Conservation (phyloP, 2,113 vertebrate genomes). For the Syngnathus scovelli region DNA sequence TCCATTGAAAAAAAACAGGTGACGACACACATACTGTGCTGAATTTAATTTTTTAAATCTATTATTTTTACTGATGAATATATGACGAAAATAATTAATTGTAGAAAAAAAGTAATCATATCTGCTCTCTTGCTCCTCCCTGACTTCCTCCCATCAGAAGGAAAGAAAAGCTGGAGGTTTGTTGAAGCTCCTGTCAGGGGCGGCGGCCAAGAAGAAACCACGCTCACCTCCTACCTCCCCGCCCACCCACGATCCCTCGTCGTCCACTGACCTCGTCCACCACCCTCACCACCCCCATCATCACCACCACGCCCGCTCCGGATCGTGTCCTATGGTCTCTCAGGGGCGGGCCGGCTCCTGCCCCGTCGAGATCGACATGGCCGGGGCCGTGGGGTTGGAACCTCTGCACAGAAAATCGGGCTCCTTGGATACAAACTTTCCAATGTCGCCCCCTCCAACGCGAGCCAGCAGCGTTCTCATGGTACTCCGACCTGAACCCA, state of each 20-base stretch:
- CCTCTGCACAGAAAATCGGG: conserved; percentile 95
- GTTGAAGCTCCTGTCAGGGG: conserved; percentile 89
- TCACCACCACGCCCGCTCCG: conserved; percentile 79
- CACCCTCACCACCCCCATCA: conserved; percentile 56
- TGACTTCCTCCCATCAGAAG: conserved; percentile 73
- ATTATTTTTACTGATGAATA: too few relatives aligned
- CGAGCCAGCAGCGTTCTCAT: conserved; percentile 78
- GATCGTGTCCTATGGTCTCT: conserved; percentile 86
- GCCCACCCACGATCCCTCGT: conserved; percentile 78
- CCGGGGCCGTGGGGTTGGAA: conserved; percentile 88
- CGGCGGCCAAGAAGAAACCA: conserved; percentile 90
- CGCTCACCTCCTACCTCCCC: conserved; percentile 89
- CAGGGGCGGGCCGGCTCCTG: conserved; percentile 84
- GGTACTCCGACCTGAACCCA: conserved; percentile 85
- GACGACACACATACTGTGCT: too few relatives aligned
- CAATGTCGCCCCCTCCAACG: conserved; percentile 81
- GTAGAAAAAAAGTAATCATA: too few relatives aligned
- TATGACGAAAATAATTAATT: too few relatives aligned
- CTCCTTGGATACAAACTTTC: conserved; percentile 94
- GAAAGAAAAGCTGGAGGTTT: conserved; percentile 91
- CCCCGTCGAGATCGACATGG: conserved; percentile 93
- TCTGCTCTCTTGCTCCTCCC: not conserved
- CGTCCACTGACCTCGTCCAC: conserved; percentile 68
- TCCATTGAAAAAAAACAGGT: too few relatives aligned
- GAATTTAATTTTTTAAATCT: too few relatives aligned